Evolutionary conservation across 2,888 invertebrate species (phyloP), one percentile per base, ranked within the genome.

Genomic region (Folsomia manolachei): DNA sequence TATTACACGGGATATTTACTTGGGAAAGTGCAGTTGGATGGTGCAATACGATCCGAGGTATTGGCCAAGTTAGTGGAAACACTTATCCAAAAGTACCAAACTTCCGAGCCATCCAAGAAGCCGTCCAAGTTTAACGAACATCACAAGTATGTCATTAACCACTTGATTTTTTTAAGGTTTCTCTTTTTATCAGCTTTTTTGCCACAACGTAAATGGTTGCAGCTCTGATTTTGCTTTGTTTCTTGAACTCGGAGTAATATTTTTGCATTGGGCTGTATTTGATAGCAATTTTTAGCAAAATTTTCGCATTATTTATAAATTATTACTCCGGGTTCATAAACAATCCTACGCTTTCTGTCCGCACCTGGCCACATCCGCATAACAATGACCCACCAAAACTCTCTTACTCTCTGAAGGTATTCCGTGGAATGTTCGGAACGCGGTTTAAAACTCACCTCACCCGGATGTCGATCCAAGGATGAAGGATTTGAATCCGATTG

Each of bases 401-500:
- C 56, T 56, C 56, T 19, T 56, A 4, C 7, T 56, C 7, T 23
- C 24, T 26, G 2, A 23, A 81, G 80, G 79, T 81, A 81, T 69
- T 75, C 79, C 1, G 78, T 81, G 67, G 80, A 81, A 73, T 79
- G 79, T 73, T 79, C 80, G 1, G 80, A 81, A 56, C 75, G 79
- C 18, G 80, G 80, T 11, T 74, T 81, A 63, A 79, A 79, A 64
- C 73, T 81, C 9, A 79, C 79, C 9, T 77, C 79, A 1, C 79
- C 78, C 2, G 78, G 77, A 14, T 71, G 75, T 60, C 75, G 77
- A 69, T 78, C 79, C 11, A 79, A 77, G 62, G 80, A 81, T 69
- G 80, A 81, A 75, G 80, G 80, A 19, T 81, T 81, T 61, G 80
- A 81, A 68, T 81, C 80, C 1, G 80, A 81, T 64, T 79, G 77